Conservation (phyloP, 2,888 invertebrate species). For the Drosophila demipolita region DNA sequence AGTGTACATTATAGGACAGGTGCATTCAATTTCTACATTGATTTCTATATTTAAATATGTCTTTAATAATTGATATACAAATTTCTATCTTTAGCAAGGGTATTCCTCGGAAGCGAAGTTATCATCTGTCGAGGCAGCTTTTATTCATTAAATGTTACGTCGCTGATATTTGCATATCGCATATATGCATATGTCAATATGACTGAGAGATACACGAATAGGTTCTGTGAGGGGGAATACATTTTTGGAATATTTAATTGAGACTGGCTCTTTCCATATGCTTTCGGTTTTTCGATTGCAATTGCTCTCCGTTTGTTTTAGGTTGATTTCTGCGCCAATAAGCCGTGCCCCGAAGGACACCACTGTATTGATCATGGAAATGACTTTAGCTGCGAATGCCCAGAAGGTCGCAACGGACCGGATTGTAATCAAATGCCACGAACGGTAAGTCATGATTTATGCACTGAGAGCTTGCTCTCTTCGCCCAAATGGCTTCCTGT, state of each 20-base stretch:
- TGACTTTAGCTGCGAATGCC: constrained; percentile 91
- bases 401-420: constrained; percentile 89
- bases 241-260: constrained; percentile 78
- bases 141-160: constrained; percentile 69
- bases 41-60: neutral
- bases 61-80: too few relatives aligned
- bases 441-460: constrained; percentile 87
- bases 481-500: constrained; percentile 28
- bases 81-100: neutral
- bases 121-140: constrained; percentile 36
- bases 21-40: neutral
- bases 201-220: constrained; percentile 6
- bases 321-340: constrained; percentile 90
- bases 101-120: neutral
- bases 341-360: constrained; percentile 89
- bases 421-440: constrained; percentile 89
- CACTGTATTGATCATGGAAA: constrained; percentile 91
- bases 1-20: neutral
- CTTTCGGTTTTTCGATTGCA: constrained; percentile 32
- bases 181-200: constrained; percentile 23
- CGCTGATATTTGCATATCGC: constrained; percentile 8
- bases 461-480: constrained; percentile 55
- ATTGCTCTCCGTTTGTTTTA: constrained; percentile 72
- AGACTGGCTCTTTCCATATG: constrained; percentile 48
- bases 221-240: constrained; percentile 31